Evolutionary conservation across 2,113 vertebrate genomes (phyloP), one percentile per base, ranked within the genome.

Genomic region (Todiramphus chloris): DNA sequence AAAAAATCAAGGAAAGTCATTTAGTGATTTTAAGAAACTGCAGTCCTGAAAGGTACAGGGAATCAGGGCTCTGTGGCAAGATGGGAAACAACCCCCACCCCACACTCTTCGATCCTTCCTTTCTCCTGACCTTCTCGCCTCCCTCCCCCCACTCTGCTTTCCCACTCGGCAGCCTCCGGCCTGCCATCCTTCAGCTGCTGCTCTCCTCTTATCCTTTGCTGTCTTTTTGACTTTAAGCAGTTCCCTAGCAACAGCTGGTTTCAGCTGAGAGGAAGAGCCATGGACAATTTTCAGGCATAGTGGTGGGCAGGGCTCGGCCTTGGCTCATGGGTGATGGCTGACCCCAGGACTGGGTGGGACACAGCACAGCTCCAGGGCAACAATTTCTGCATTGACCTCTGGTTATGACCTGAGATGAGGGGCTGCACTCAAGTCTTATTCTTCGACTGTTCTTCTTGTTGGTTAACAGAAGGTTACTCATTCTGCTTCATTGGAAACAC

Each of bases 201-300:
- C 82, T 94, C 68, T 74, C 67, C 75, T 83, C 87, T 86, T 72
- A 70, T 92, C 90, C 70, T 70, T 35, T 16, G 37, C 92, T 79
- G 89, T 84, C 95, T 90, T 93, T 91, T 76, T 81, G 74, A 89
- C 89, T 95, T 90, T 60, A 77, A 23, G 48, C 95, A 94, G 94
- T 97, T 96, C 89, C 94, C 94, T 96, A 96, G 96, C 95, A 97
- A 97, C 94, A 96, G 94, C 94, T 96, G 94, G 90, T 84, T 83
- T 66, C 86, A 81, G 90, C 82, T 31, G 46, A 90, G 74, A 91
- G 87, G 69, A 72, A 83, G 58, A 72, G 66, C 50, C 4, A 15
- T 64, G 90, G 89, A 88, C 88, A 84, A 92, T 94, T 87, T 94
- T 83, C 76, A 87, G 79, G 72, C 70, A n/a, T 15, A 43, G 80